Base-by-base conservation (phyloP, 2,797 vertebrate genomes). In the Sebastes umbrosus region DNA sequence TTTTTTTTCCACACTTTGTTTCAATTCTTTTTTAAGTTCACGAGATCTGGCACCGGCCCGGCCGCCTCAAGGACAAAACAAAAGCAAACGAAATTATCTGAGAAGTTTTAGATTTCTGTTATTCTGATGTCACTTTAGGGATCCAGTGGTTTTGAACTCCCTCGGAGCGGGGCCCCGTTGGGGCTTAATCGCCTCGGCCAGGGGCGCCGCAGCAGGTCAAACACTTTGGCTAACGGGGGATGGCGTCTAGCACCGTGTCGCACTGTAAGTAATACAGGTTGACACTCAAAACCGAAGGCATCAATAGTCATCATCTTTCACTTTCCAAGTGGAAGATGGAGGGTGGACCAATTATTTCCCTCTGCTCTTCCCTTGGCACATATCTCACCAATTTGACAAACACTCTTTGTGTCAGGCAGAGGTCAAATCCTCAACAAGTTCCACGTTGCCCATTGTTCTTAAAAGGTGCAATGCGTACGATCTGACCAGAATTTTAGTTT, bases 241-340 rank as follows among this genome's bases (percentile, higher is more conserved):
- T 64, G 5, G 20, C 60, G 46, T 77, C 67, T 20, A 43, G 52
- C 34, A 24, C 34, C 10, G 3, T 69, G 74, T 75, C 69, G 63
- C 63, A 18, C 14, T 71, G 24, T 58, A 69, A 55, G 32, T 82
- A 75, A 80, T 75, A 39, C 55, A 77, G 57, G 55, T 25, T 60
- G 67, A 69, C 58, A 64, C 67, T 85, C 18, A 65, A 69, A 81
- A 83, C 67, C 69, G 16, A 14, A 25, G 20, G 57, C 68, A 84
- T 84, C 76, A 84, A 64, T 75, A 73, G 70, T 77, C 59, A 65
- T 82, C 34, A 70, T 75, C 63, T 78, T 72, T 74, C 7, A 7
- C 55, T 87, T 77, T 83, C 68, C 13, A 34, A 66, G 32, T 36
- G 36, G 54, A 39, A 70, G 43, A 68, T 66, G n/a, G 55, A 87